phyloP scores from a whole-genome alignment of 92 coral and sea anemone genomes.

The Porites evermanni region DNA sequence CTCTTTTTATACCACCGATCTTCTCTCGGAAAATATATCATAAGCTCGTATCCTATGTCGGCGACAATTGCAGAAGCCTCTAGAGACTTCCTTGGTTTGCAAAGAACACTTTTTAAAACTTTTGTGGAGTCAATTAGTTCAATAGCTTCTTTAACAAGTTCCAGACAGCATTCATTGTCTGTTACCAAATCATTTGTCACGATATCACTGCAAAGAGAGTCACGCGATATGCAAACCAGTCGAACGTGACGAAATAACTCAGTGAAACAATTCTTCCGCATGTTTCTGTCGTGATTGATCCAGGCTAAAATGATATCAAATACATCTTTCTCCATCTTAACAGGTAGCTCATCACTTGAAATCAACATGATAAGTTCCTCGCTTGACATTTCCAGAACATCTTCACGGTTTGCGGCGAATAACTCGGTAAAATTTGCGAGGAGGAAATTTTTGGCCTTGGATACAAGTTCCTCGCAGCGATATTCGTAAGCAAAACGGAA shows the following conservation, averaged over 20 bases:
- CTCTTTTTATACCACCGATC: too few relatives aligned
- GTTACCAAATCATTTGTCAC: not conserved
- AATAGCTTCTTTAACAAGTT: too few relatives aligned
- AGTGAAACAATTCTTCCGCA: not conserved
- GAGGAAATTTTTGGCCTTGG: too few relatives aligned
- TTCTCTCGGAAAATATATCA: too few relatives aligned
- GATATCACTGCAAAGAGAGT: not conserved
- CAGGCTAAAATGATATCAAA: not conserved
- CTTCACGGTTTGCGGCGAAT: not conserved
- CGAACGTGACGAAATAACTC: not conserved
- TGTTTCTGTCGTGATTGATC: not conserved
- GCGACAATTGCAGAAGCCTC: too few relatives aligned
- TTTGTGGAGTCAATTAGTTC: too few relatives aligned
- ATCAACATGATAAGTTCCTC: not conserved
- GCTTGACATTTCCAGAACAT: not conserved
- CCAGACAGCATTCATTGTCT: not conserved
- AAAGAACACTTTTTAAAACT: too few relatives aligned
- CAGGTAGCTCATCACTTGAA: not conserved
- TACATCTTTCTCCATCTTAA: not conserved
- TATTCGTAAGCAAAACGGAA: too few relatives aligned
- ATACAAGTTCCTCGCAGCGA: too few relatives aligned
- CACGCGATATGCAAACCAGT: not conserved
- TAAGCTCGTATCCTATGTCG: too few relatives aligned
- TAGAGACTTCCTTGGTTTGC: too few relatives aligned
- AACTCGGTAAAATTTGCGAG: not conserved